A percentile compares a stretch with the other conserved stretches of the same genome.
These are phyloP conservation scores for Mesitornis unicolor DNA, from an alignment of 2,113 vertebrate species.

Conservation along the genomic window DNA sequence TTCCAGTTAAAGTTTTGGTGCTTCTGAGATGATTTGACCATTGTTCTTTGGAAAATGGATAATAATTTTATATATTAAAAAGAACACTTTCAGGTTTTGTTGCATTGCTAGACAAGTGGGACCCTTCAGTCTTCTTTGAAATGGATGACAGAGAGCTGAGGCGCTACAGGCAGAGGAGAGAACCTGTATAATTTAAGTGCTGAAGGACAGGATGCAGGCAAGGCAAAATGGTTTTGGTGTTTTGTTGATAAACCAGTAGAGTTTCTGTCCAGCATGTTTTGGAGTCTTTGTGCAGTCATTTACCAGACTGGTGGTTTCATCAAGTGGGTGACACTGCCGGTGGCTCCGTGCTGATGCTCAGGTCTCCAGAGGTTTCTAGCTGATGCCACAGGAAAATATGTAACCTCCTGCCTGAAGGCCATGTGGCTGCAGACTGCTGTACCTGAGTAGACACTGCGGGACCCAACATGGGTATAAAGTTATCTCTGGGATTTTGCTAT, in stretches of 20 bases:
- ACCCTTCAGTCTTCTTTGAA: neutral
- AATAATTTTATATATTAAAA: neutral
- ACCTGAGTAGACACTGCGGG: neutral
- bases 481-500: accelerated
- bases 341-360: neutral
- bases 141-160: accelerated
- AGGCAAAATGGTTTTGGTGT: neutral
- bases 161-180: neutral
- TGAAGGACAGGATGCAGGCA: neutral
- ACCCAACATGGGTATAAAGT: neutral
- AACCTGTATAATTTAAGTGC: neutral
- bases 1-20: neutral
- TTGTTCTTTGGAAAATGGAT: neutral
- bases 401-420: neutral
- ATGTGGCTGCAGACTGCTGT: accelerated
- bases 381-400: neutral
- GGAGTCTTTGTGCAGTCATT: neutral
- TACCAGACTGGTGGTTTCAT: neutral
- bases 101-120: neutral
- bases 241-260: neutral
- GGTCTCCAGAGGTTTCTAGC: neutral
- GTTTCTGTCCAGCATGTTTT: neutral
- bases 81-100: neutral
- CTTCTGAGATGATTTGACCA: neutral
- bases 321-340: neutral